Evolutionary conservation across 2,797 vertebrate species (phyloP).

Genomic region (Brachymystax lenok): DNA sequence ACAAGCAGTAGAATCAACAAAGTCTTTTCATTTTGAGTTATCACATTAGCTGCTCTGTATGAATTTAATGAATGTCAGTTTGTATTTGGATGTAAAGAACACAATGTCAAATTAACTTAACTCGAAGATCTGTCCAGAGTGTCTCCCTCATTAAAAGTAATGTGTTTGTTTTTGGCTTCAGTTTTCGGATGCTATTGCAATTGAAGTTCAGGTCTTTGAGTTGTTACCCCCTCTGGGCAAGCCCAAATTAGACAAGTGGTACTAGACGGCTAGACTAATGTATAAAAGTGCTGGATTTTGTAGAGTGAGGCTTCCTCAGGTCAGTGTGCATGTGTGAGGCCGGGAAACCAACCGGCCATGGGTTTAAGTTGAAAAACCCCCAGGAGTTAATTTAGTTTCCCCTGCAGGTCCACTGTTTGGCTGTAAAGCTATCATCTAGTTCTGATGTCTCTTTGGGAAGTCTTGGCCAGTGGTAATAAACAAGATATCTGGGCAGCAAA

Average conservation of each 20-base stretch:
- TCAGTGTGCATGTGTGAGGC: background rate
- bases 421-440: conserved; percentile 47
- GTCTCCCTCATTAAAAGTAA: conserved; percentile 38
- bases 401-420: conserved; percentile 4
- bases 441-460: conserved; percentile 57
- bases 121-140: conserved; percentile 41
- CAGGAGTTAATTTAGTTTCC: conserved; percentile 23
- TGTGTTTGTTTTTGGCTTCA: conserved; percentile 13
- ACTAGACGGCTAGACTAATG: conserved; percentile 24
- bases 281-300: conserved; percentile 12
- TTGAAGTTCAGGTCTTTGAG: conserved; percentile 38
- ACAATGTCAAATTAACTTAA: conserved; percentile 62
- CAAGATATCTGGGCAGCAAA: conserved; percentile 47
- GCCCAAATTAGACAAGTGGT: conserved; percentile 35
- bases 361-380: conserved; percentile 34
- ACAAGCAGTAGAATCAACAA: conserved; percentile 65
- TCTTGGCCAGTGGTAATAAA: conserved; percentile 33
- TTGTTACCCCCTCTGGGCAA: conserved; percentile 23
- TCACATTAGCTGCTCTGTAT: conserved; percentile 66
- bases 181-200: conserved; percentile 12
- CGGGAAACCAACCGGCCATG: background rate
- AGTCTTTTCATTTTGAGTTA: conserved; percentile 61
- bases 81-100: conserved; percentile 62
- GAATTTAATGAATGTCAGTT: conserved; percentile 54
- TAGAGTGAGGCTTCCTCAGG: background rate